Evolutionary conservation across 2,797 vertebrate species (phyloP), one percentile per base, ranked within the genome.

Genomic region (Pipistrellus kuhlii): DNA sequence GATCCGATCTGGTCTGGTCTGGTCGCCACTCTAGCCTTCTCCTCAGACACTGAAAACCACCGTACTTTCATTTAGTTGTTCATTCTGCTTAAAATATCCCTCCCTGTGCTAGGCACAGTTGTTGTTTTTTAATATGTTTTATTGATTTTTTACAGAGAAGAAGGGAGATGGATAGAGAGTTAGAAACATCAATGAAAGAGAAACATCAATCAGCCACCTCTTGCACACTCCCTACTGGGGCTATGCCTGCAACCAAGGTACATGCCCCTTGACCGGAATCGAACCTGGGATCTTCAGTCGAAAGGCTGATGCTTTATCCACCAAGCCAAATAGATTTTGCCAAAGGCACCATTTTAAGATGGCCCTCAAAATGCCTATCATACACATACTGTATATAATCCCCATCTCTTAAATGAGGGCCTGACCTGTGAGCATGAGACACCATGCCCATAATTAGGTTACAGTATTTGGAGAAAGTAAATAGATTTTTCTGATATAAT

Each of bases 61-160:
- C 41, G 38, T 27, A 5, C 17, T 93, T 92, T 71, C 41, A 59
- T n/a, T 18, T 32, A 35, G 35, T 55, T 32, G 21, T 55, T 85
- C 41, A 90, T 88, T 46, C 44, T 85, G 20, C 44, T 21, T 92
- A 41, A 44, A 77, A 89, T 30, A 92, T 57, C 14, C 27, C 86
- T 89, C 7, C 25, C 44, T 20, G 23, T 44, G 8, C 25, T 35
- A 78, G 38, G 21, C 8, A 76, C 13, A 51, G 44, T 44, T 44
- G 44, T 44, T 44, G 30, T 25, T 86, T 66, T 48, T 44, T 44
- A 44, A 44, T 44, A 44, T 44, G 11, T 44, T 44, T 44, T 44
- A 44, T 44, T 44, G 44, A 44, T 44, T 44, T 44, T 44, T 44
- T 44, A 44, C 10, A 44, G 44, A 44, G 44, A 44, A 1, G 44